Evolutionary conservation across 1,140 invertebrate genomes (phyloP).

Genomic region (Lepeophtheirus salmonis): DNA sequence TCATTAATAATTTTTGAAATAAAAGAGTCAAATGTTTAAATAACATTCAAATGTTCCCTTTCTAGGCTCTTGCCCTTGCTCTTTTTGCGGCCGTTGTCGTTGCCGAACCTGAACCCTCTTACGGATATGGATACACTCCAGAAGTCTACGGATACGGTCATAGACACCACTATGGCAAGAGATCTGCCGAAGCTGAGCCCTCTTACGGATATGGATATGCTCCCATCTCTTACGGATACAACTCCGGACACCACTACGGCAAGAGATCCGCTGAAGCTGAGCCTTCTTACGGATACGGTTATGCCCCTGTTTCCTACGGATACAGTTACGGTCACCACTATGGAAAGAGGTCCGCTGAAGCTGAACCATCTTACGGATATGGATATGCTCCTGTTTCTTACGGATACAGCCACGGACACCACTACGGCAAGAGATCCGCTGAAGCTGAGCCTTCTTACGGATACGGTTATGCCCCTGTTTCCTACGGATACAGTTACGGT

Average conservation of each 20-base stretch:
- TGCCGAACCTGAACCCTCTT: neutral
- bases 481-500: neutral
- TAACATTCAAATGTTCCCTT: neutral
- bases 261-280: neutral
- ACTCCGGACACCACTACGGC: neutral
- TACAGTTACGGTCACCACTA: slow-evolving; percentile 4
- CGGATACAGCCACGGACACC: neutral
- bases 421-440: slow-evolving; percentile 9
- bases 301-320: neutral
- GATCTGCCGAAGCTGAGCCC: slow-evolving; percentile 1
- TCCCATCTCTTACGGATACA: slow-evolving; percentile 1
- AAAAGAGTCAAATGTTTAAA: no score
- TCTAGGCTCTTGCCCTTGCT: neutral
- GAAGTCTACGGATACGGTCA: slow-evolving; percentile 2
- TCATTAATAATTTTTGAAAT: neutral
- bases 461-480: neutral
- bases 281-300: slow-evolving; percentile 5
- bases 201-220: neutral
- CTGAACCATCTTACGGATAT: slow-evolving; percentile 1
- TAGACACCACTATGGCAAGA: neutral
- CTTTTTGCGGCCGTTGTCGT: neutral
- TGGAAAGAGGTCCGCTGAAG: slow-evolving; percentile 2
- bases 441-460: slow-evolving; percentile 7
- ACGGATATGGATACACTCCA: neutral
- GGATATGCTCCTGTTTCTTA: neutral